Base-by-base conservation (phyloP, 64 coral and sea anemone species). In the Anthopleura sola region DNA sequence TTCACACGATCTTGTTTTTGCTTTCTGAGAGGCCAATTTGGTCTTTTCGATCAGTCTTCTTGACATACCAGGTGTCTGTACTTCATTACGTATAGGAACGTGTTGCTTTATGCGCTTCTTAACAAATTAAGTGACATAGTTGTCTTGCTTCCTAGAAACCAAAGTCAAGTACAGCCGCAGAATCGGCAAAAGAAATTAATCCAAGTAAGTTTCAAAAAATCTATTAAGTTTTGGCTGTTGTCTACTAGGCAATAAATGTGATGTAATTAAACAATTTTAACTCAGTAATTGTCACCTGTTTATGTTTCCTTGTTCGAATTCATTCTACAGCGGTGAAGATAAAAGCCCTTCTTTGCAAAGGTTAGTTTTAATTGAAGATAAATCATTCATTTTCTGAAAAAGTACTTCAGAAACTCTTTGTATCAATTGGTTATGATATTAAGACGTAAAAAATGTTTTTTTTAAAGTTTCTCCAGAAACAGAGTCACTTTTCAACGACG, bases 401-500 rank as follows among this genome's bases (percentile, higher is more conserved):
- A 60, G 18, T 20, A 60, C 53, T 17, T 2, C 13, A 13, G 53
- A 55, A 55, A 55, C 53, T 55, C 15, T 14, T 55, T 13, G 19
- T 55, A 20, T 17, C 40, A 12, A 7, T 20, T 55, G 2, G 13
- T 60, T 24, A 60, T 4, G 3, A 60, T 24, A n/a, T 23, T 9
- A 17, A 60, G 11, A 20, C 21, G 56, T 26, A 29, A 68, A 75
- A 39, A 5, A 1, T 48, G 9, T 85, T 60, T 85, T 23, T 32
- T 36, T n/a, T n/a, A n/a, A n/a, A 98, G 96, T 92, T 50, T 92
- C 89, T 18, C 96, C 96, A 75, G 92, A 94, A 68, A 98, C 96
- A 10, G 89, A 98, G 48, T 37, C 75, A 1, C 40, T 94, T 28
- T 98, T 91, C 49, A 94, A 88, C 15, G 92, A 94, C 92, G 51